Evolutionary conservation across 1,140 invertebrate genomes (phyloP).

Genomic region (Conopomorpha cramerella): DNA sequence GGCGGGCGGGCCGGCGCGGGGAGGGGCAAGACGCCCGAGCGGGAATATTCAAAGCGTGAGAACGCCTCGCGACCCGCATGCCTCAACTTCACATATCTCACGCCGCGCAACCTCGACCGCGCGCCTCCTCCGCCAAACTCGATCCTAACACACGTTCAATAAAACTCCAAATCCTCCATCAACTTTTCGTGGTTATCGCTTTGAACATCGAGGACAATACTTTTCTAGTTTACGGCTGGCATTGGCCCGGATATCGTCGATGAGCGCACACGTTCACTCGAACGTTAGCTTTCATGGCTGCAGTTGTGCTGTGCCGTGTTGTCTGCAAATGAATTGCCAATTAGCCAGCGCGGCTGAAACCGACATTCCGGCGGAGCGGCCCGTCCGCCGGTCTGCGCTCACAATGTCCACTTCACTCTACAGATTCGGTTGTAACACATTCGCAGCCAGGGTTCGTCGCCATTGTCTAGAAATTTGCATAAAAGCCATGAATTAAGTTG

Average conservation of each 20-base stretch:
- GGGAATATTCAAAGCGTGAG: conserved; percentile 59
- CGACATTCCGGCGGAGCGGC: no score
- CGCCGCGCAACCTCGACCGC: conserved; percentile 43
- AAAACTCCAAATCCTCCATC: conserved; percentile 17
- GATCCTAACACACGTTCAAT: conserved; percentile 16
- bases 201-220: conserved; percentile 55
- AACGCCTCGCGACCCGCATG: conserved; percentile 54
- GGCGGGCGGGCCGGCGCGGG: conserved; percentile 9
- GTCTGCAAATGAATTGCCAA: no score
- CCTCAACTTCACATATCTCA: conserved; percentile 57
- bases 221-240: conserved; percentile 57
- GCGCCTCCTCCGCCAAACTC: conserved; percentile 10
- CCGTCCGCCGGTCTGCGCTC: no score
- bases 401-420: no score
- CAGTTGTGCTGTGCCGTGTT: no score
- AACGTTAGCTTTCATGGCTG: no score
- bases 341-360: no score
- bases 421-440: no score
- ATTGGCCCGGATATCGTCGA: conserved; percentile 54
- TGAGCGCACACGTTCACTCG: conserved; percentile 39
- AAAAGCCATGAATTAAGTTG: no score
- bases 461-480: no score
- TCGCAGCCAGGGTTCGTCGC: no score
- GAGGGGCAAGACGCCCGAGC: conserved; percentile 25
- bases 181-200: conserved; percentile 39